Percentiles rank a stretch among this genome's conserved stretches.
Evolutionary conservation across 2,797 vertebrate genomes (phyloP).

Genomic region (Danio jaintianensis): DNA sequence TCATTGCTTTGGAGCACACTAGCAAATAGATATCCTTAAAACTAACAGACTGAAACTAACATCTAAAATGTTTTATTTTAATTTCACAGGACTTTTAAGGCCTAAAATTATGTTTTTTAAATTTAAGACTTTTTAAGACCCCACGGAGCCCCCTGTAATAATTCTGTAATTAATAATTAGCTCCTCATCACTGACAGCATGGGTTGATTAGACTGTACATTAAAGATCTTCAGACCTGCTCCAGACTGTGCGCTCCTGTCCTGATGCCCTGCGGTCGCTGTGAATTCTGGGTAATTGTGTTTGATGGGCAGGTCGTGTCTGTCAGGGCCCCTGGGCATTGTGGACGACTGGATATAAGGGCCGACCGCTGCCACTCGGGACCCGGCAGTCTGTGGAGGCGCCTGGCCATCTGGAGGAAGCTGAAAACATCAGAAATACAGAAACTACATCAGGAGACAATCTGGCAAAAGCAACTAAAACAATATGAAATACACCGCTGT

Average conservation of each 20-base stretch:
- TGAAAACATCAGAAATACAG: constrained; percentile 65
- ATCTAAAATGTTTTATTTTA: too few relatives aligned
- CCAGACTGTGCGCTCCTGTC: constrained; percentile 63
- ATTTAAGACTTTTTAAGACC: too few relatives aligned
- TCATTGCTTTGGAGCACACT: too few relatives aligned
- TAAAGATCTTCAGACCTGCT: constrained; percentile 51
- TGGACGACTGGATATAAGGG: constrained; percentile 96
- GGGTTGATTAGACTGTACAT: too few relatives aligned
- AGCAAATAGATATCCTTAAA: too few relatives aligned
- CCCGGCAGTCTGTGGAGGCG: constrained; percentile 80
- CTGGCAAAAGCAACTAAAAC: neutral
- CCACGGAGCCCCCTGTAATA: too few relatives aligned
- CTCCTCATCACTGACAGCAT: too few relatives aligned
- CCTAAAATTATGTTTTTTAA: too few relatives aligned
- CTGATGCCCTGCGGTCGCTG: constrained; percentile 80
- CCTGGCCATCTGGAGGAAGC: constrained; percentile 87
- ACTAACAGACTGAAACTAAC: too few relatives aligned
- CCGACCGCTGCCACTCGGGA: constrained; percentile 96
- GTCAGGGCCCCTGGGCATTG: constrained; percentile 88
- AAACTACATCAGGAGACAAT: too few relatives aligned
- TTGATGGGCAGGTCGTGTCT: constrained; percentile 91
- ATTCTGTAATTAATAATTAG: too few relatives aligned
- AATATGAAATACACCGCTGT: neutral
- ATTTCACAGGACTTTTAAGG: too few relatives aligned
- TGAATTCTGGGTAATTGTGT: constrained; percentile 86